Base-by-base conservation (phyloP, 2,797 vertebrate genomes). In the Danionella dracula region DNA sequence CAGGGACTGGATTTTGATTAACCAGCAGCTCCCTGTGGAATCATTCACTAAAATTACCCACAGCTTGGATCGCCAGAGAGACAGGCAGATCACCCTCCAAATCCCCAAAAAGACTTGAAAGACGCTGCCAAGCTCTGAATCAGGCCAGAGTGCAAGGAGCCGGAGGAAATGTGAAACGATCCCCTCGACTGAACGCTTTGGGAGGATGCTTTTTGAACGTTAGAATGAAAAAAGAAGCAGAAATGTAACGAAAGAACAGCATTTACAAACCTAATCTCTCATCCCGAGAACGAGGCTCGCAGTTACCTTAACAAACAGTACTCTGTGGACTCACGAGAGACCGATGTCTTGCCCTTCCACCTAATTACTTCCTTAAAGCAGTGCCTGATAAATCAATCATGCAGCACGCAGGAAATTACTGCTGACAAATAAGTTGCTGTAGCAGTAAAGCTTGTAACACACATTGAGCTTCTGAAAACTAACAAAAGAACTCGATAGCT, bases 1-100 rank as follows among this genome's bases (percentile, higher is more conserved):
- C 40, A 51, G 59, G 31, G 29, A 58, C 56, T 32, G 34, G 56
- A 44, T 58, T 73, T 73, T 67, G 68, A 72, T 75, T 71, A 73
- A 73, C 44, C 46, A 61, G 53, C 55, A 34, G 55, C 40, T 76
- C 71, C 66, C 73, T 34, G 41, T 57, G 63, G 44, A 44, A 42
- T 64, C 58, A 58, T 79, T 71, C 53, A 66, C 56, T 70, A 66
- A 59, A 59, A 71, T 75, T 61, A 75, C 61, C 37, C 66, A 61
- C 49, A 58, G 67, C 66, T 68, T 70, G 21, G 31, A 59, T 53
- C 29, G 50, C 57, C 46, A 49, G 58, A 70, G 58, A 59, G 19
- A 5, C 48, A 44, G 17, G 41, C 42, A 68, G 58, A 64, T 63
- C 68, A 63, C 44, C 58, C 63, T 27, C 66, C 15, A 71, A 27